These are phyloP conservation scores for Sinosuthora webbiana DNA, from an alignment of 2,113 vertebrate species.

Conservation along the genomic window DNA sequence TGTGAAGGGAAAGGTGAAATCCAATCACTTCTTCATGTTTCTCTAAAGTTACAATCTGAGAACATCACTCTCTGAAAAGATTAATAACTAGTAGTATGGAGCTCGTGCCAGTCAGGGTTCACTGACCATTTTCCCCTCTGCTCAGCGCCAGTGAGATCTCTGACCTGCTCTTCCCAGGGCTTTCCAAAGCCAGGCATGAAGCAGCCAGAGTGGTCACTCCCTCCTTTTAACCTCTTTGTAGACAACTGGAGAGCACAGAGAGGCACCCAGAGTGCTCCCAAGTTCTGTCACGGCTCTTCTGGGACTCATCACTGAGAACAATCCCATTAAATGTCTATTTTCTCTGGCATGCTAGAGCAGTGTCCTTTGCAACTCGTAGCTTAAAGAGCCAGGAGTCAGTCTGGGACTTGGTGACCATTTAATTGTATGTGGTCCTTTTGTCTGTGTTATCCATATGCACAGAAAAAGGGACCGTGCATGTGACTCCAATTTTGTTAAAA, in stretches of 20 bases:
- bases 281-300: not conserved
- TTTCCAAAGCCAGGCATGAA: not conserved
- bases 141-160: not conserved
- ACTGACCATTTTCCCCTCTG: not conserved
- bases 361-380: not conserved
- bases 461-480: not conserved
- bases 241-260: not conserved
- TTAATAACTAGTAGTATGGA: not conserved
- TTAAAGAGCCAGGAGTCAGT: not conserved
- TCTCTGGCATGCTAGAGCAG: not conserved
- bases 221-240: not conserved
- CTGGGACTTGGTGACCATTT: not conserved
- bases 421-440: not conserved
- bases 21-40: not conserved
- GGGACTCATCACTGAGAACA: not conserved
- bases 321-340: not conserved
- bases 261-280: accelerated
- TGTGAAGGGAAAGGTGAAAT: not conserved
- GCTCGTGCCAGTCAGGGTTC: not conserved
- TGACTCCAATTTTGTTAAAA: not conserved
- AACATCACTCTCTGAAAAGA: not conserved
- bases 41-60: not conserved
- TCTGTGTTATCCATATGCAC: not conserved
- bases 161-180: not conserved
- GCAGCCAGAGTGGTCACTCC: not conserved